phyloP scores from a whole-genome alignment of 2,797 vertebrate species.

The Sebastes dallii region DNA sequence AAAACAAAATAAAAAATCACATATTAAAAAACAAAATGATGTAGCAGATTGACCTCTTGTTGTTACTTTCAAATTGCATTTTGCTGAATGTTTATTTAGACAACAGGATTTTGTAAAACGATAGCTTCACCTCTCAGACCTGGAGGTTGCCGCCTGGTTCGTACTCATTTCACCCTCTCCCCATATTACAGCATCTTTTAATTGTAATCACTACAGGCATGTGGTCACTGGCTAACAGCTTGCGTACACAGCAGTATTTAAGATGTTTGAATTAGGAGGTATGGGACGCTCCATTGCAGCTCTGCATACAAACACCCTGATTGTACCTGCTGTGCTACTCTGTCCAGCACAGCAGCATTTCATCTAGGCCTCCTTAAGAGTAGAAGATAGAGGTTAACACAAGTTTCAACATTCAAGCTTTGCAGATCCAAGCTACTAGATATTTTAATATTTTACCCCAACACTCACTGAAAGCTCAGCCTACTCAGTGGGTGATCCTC shows the following conservation, averaged over 20 bases:
- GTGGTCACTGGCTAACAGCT: not conserved
- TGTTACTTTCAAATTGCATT: too few relatives aligned
- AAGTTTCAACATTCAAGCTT: not conserved
- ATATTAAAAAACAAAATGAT: too few relatives aligned
- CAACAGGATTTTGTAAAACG: too few relatives aligned
- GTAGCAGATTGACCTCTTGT: too few relatives aligned
- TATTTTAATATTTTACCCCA: slow-evolving; percentile 18
- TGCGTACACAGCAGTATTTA: not conserved
- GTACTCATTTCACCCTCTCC: not conserved
- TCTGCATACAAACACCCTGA: not conserved
- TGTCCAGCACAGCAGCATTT: not conserved
- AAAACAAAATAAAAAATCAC: too few relatives aligned
- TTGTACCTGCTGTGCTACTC: not conserved
- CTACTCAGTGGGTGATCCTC: not conserved
- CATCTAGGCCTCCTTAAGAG: not conserved
- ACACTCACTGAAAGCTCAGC: not conserved
- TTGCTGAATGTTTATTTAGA: too few relatives aligned
- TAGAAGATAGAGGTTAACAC: not conserved
- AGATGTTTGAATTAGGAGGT: not conserved
- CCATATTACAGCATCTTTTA: not conserved
- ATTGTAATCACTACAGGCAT: not conserved
- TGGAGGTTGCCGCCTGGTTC: too few relatives aligned
- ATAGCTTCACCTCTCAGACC: too few relatives aligned
- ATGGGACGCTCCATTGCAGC: not conserved
- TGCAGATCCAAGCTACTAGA: not conserved